Evolutionary conservation across 2,888 invertebrate species (phyloP).

Genomic region (Villa cingulata): DNA sequence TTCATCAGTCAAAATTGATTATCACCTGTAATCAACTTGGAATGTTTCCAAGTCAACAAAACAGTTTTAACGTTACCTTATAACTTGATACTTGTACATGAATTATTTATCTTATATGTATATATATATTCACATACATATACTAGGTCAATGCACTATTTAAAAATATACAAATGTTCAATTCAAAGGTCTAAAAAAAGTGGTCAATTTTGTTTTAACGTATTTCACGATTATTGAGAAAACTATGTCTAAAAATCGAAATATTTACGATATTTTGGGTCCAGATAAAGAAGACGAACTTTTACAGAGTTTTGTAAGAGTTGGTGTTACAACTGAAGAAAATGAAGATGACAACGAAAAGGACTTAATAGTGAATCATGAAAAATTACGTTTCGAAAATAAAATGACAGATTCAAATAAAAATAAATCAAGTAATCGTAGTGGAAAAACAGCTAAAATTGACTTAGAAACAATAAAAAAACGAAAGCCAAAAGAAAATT

Average conservation of each 20-base stretch:
- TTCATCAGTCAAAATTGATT: too few species aligned
- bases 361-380: not conserved
- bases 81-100: too few species aligned
- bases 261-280: constrained; percentile 48
- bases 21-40: too few species aligned
- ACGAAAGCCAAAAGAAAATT: constrained; percentile 30
- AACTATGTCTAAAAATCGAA: constrained; percentile 28
- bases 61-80: too few species aligned
- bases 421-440: not conserved
- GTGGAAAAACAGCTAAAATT: constrained; percentile 6
- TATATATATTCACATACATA: too few species aligned
- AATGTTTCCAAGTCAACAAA: too few species aligned
- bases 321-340: constrained; percentile 47
- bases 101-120: too few species aligned
- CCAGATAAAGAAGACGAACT: constrained; percentile 59
- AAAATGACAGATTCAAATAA: not conserved
- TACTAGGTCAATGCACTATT: too few species aligned
- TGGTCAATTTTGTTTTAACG: too few species aligned
- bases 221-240: too few species aligned
- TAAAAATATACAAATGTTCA: too few species aligned
- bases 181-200: too few species aligned
- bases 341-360: constrained; percentile 32
- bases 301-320: constrained; percentile 64
- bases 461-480: constrained; percentile 27
- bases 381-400: not conserved